A percentile compares a stretch with the other conserved stretches of the same genome.
phyloP scores from a whole-genome alignment of 2,888 invertebrate species.

The Terebella lapidaria region DNA sequence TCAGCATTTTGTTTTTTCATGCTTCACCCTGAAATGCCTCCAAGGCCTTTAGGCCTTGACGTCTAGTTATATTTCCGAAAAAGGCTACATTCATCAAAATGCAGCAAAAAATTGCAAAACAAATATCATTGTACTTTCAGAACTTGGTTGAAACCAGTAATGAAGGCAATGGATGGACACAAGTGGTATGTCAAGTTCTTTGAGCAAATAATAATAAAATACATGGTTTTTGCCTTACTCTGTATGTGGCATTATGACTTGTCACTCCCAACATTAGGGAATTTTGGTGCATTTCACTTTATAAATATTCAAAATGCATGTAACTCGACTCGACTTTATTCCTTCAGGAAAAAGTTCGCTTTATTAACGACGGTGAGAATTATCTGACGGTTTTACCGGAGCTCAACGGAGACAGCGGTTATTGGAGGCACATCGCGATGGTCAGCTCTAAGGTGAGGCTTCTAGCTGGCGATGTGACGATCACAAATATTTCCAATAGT shows the following conservation, averaged over 20 bases:
- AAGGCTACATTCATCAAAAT: too few species aligned
- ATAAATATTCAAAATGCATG: too few species aligned
- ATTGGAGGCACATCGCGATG: conserved; percentile 52
- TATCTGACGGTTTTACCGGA: conserved; percentile 51
- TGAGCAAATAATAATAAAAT: background rate
- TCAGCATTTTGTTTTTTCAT: too few species aligned
- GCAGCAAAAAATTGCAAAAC: too few species aligned
- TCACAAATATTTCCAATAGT: too few species aligned
- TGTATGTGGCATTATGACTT: background rate
- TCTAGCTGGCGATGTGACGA: too few species aligned
- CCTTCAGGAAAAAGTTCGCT: conserved; percentile 17
- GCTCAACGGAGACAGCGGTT: conserved; percentile 39
- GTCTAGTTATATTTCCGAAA: too few species aligned
- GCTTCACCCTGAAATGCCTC: too few species aligned
- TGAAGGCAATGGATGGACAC: conserved; percentile 40
- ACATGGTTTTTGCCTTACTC: background rate
- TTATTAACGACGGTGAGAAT: conserved; percentile 21
- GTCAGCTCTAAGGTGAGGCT: conserved; percentile 22
- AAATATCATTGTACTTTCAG: too few species aligned
- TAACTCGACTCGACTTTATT: too few species aligned
- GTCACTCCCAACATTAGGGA: too few species aligned
- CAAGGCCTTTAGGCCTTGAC: too few species aligned
- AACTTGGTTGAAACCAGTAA: conserved; percentile 28
- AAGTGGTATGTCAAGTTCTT: conserved; percentile 27
- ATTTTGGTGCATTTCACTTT: background rate